phyloP scores from a whole-genome alignment of 35 echinoderm and acorn worm genomes.

The Ophiothrix spiculata region DNA sequence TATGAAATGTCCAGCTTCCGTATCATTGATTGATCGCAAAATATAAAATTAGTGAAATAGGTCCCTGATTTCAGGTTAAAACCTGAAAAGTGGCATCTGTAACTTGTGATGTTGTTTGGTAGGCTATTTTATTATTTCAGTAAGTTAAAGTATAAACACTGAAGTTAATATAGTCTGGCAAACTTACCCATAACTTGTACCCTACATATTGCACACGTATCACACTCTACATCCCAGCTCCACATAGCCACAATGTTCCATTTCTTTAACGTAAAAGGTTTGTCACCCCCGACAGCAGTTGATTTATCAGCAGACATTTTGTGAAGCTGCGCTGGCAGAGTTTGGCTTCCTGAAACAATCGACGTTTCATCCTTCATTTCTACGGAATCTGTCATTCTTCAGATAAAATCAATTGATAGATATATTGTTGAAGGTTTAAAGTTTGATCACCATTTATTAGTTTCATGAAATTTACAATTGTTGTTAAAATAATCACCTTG shows the following conservation, averaged over 20 bases:
- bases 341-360: not conserved
- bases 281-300: slow-evolving; percentile 3
- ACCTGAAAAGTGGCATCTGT: too few relatives aligned
- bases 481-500: not conserved
- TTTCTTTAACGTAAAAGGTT: slow-evolving; percentile 90
- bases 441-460: not conserved
- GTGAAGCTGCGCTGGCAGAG: not conserved
- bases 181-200: slow-evolving; percentile 97
- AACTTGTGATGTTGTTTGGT: too few relatives aligned
- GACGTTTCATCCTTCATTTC: slow-evolving; percentile 30
- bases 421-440: not conserved
- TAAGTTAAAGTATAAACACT: too few relatives aligned
- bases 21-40: too few relatives aligned
- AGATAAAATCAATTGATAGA: not conserved
- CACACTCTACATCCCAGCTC: slow-evolving; percentile 99
- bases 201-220: slow-evolving; percentile 97
- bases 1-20: too few relatives aligned
- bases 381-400: slow-evolving; percentile 17
- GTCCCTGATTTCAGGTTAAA: too few relatives aligned
- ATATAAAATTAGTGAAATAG: too few relatives aligned
- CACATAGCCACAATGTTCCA: slow-evolving; percentile 99
- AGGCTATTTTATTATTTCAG: too few relatives aligned
- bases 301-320: not conserved
- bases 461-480: not conserved
- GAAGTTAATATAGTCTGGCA: too few relatives aligned